Evolutionary conservation across 2,888 invertebrate genomes (phyloP), one percentile per base, ranked within the genome.

Genomic region (Agrotis puta): DNA sequence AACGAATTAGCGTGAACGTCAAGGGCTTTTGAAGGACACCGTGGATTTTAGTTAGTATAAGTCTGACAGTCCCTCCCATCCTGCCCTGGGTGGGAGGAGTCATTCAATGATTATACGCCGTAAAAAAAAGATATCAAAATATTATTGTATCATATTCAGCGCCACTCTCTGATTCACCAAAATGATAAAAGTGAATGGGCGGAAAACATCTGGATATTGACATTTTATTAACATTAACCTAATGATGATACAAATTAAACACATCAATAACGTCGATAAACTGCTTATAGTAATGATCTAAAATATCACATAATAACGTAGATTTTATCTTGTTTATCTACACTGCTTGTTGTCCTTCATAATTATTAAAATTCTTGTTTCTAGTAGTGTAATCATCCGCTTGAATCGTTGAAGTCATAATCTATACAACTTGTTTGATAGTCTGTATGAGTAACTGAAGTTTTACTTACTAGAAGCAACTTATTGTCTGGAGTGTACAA

Each of bases 291-390:
- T 68, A 50, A 68, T 69, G 24, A 53, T 48, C 48, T 24, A 13
- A 43, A 68, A 50, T 56, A 43, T 53, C 45, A 45, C 50, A 74
- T 61, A 33, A 27, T 45, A 67, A 45, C 45, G 18, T 16, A 48
- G 47, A 65, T 73, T 2, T 74, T 57, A 48, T 73, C 43, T 33
- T 76, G 22, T 48, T 22, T 56, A 68, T 45, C 54, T 61, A 45
- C 7, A 16, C 13, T 39, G n/a, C 20, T 39, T 66, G 24, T 50
- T 33, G 33, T 68, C 54, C 59, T 74, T 69, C 20, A n/a, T 61
- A 14, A 50, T 51, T 14, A 61, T 68, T 56, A 56, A 39, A 22
- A 18, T 39, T 24, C 50, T 48, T 68, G 68, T 68, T 33, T 56
- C 1, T 22, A 22, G 20, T 53, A 3, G 16, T 50, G 27, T 27